Evolutionary conservation across 2,888 invertebrate species (phyloP).

Genomic region (Ephialtes manifestator): DNA sequence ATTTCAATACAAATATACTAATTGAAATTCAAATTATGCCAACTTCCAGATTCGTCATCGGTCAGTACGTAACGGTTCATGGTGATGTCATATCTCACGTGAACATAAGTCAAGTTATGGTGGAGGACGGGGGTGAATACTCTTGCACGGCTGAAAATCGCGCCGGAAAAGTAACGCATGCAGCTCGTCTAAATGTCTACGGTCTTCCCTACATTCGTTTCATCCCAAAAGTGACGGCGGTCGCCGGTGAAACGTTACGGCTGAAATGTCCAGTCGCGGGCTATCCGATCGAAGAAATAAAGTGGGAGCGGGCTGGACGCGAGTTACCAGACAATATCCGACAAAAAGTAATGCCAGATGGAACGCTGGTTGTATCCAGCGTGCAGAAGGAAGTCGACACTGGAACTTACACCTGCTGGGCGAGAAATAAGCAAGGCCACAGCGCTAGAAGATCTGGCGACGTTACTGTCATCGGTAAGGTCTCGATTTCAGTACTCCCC

Average conservation of each 20-base stretch:
- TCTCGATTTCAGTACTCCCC: conserved; percentile 66
- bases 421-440: conserved; percentile 92
- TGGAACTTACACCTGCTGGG: conserved; percentile 93
- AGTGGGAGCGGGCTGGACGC: conserved; percentile 92
- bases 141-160: conserved; percentile 92
- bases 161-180: conserved; percentile 91
- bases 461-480: conserved; percentile 92
- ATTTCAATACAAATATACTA: not conserved
- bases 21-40: not conserved
- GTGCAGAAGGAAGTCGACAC: conserved; percentile 92
- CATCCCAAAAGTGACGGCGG: conserved; percentile 93
- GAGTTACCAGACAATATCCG: conserved; percentile 93
- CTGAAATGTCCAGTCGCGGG: conserved; percentile 94
- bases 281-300: conserved; percentile 93
- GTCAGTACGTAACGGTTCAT: conserved; percentile 92
- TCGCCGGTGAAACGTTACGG: conserved; percentile 91
- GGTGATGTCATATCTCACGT: conserved; percentile 94
- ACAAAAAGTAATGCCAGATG: conserved; percentile 91
- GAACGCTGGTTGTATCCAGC: conserved; percentile 91
- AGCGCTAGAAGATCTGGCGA: conserved; percentile 91
- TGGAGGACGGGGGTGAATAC: conserved; percentile 94
- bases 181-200: conserved; percentile 93
- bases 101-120: conserved; percentile 92
- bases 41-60: conserved; percentile 90
- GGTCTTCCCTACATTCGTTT: conserved; percentile 93